Conservation (phyloP, 2,113 vertebrate genomes). For the Epinephelus moara region DNA sequence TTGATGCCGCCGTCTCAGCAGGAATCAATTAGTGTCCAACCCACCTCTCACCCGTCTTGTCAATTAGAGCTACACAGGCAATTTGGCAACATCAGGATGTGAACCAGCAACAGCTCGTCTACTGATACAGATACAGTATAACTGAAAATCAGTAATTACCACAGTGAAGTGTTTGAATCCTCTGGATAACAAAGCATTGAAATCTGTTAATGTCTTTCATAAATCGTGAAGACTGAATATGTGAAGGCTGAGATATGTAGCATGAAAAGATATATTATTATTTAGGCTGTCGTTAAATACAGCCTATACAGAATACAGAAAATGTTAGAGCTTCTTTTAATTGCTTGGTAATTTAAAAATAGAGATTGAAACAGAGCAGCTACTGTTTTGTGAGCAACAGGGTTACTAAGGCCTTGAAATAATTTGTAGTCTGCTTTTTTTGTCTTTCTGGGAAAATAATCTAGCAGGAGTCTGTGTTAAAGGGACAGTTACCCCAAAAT, state of each 20-base stretch:
- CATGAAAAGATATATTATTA: neutral
- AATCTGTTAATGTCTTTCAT: neutral
- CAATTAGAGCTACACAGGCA: constrained; percentile 69
- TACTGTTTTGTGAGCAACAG: neutral
- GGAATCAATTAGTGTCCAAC: constrained; percentile 73
- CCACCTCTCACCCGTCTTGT: constrained; percentile 39
- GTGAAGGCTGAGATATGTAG: neutral
- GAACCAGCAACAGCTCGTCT: constrained; percentile 21
- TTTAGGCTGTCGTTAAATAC: no score
- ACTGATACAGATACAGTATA: neutral
- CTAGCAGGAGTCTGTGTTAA: neutral
- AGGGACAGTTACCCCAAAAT: no score
- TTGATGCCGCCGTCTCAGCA: constrained; percentile 50
- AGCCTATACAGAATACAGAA: no score
- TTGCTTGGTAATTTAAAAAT: neutral
- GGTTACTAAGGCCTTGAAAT: neutral
- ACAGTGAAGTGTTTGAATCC: neutral
- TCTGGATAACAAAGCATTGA: neutral
- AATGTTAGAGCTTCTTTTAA: neutral
- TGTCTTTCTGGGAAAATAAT: neutral
- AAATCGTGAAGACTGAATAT: neutral
- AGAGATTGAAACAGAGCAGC: neutral
- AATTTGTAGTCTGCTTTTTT: neutral
- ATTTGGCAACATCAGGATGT: constrained; percentile 38
- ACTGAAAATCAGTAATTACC: constrained; percentile 5